A percentile compares a stretch with the other conserved stretches of the same genome.
Evolutionary conservation across 2,113 vertebrate genomes (phyloP).

Genomic region (Tachycineta bicolor): DNA sequence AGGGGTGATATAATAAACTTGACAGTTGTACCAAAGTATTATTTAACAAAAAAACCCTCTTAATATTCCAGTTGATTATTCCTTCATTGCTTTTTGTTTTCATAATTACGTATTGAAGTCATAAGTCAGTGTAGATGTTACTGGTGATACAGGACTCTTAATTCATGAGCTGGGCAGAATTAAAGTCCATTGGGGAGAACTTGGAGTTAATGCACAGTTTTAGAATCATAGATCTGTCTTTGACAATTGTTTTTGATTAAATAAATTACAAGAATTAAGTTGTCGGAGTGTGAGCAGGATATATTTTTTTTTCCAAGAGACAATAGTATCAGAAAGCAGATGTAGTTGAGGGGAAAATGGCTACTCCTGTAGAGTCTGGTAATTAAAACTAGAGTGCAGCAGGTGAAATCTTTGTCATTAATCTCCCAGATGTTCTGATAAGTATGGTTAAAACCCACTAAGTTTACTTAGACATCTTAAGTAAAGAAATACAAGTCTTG

Average conservation of each 20-base stretch:
- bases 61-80: neutral
- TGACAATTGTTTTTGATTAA: neutral
- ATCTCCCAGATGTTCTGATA: neutral
- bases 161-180: neutral
- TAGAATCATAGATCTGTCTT: neutral
- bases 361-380: neutral
- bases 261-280: neutral
- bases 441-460: neutral
- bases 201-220: neutral
- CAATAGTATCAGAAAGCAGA: neutral
- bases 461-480: neutral
- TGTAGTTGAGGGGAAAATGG: neutral
- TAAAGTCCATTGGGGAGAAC: neutral
- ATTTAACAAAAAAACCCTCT: neutral
- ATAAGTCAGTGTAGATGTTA: neutral
- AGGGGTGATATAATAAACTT: neutral
- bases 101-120: neutral
- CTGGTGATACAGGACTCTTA: neutral
- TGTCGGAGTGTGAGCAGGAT: neutral
- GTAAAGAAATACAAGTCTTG: neutral
- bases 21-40: neutral
- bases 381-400: neutral
- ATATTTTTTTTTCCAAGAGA: neutral
- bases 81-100: neutral
- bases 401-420: neutral